phyloP scores from a whole-genome alignment of 2,113 vertebrate species.

The Silurus glanis region DNA sequence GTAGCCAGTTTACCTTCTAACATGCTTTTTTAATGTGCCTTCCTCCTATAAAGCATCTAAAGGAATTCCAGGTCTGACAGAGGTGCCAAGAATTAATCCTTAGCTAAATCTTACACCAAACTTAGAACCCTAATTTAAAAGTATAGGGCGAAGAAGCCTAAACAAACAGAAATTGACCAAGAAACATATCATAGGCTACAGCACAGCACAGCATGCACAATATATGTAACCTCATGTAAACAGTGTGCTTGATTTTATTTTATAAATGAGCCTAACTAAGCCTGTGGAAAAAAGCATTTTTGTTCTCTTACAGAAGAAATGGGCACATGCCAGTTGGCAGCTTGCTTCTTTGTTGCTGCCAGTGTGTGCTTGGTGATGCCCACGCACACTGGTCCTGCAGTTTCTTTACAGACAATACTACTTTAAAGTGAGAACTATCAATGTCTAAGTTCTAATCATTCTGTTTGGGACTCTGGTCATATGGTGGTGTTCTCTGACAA shows the following conservation, averaged over 20 bases:
- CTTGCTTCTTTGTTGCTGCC: conserved; percentile 26
- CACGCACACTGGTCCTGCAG: conserved; percentile 27
- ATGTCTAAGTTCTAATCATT: not conserved
- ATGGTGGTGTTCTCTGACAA: not conserved
- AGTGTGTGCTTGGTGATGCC: conserved; percentile 35
- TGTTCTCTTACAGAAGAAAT: not conserved
- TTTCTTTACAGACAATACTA: conserved; percentile 18
- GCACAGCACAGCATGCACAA: not conserved
- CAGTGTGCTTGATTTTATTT: not conserved
- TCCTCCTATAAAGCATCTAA: not conserved
- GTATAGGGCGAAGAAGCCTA: not conserved
- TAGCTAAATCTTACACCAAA: not conserved
- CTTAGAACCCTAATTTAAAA: not conserved
- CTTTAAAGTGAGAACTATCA: conserved; percentile 2
- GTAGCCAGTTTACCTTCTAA: not conserved
- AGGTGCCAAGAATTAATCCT: not conserved
- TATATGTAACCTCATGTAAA: not conserved
- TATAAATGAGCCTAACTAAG: not conserved
- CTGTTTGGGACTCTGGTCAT: not conserved
- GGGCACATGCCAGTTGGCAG: conserved; percentile 8
- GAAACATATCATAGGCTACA: not conserved
- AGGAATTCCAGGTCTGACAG: not conserved
- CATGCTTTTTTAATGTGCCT: not conserved
- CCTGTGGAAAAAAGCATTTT: conserved; percentile 1
- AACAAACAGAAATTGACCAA: not conserved